Conservation (phyloP, 2,888 invertebrate genomes). For the Galerucella calmariensis region DNA sequence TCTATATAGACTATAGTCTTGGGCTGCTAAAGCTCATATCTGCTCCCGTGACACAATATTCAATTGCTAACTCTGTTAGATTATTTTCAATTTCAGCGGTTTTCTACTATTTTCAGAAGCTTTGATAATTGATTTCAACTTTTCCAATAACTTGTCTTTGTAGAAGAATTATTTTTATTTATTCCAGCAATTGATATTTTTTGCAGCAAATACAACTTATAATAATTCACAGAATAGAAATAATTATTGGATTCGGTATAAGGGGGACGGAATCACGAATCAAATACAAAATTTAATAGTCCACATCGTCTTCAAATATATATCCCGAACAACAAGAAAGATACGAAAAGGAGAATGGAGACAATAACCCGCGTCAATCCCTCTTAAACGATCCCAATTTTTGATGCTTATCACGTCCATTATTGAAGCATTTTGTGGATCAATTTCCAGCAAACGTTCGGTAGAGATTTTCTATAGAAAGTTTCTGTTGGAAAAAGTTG, state of each 20-base stretch:
- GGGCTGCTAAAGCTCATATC: too few relatives aligned
- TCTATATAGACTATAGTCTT: too few relatives aligned
- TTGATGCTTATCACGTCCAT: constrained; percentile 55
- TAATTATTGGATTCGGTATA: background rate
- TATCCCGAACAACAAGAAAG: constrained; percentile 25
- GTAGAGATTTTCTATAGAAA: constrained; percentile 49
- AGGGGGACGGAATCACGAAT: background rate
- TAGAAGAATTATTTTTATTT: background rate
- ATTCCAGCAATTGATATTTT: background rate
- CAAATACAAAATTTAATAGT: constrained; percentile 32
- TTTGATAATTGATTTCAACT: too few relatives aligned
- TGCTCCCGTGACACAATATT: too few relatives aligned
- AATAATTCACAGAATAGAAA: background rate
- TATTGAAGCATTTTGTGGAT: constrained; percentile 57
- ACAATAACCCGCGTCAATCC: constrained; percentile 39
- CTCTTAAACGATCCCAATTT: constrained; percentile 39
- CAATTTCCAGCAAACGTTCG: constrained; percentile 53
- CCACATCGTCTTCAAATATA: constrained; percentile 17
- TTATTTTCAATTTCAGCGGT: too few relatives aligned
- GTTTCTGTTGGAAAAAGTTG: constrained; percentile 49
- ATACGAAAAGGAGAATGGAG: constrained; percentile 35
- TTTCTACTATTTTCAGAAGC: too few relatives aligned
- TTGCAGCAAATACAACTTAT: background rate
- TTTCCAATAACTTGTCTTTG: too few relatives aligned
- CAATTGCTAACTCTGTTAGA: too few relatives aligned